Evolutionary conservation across 2,888 invertebrate genomes (phyloP).

Genomic region (Cenopis cana): DNA sequence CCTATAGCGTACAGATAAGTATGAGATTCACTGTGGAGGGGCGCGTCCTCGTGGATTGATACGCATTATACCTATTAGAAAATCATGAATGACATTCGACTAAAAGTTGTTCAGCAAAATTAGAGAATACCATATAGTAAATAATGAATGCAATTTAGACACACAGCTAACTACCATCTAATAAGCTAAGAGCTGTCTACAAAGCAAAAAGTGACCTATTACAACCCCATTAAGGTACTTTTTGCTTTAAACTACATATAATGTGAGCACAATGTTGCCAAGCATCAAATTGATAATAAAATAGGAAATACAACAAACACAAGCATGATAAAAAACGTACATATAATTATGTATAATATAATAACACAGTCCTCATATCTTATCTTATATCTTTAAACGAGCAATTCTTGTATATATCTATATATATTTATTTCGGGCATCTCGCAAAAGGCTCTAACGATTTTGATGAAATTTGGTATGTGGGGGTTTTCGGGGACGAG

Average conservation of each 20-base stretch:
- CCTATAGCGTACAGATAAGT: too few species aligned
- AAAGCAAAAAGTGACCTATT: constrained; percentile 74
- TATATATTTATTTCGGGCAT: too few species aligned
- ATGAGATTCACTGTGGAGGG: too few species aligned
- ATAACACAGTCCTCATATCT: constrained; percentile 47
- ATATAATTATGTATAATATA: constrained; percentile 53
- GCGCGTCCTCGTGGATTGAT: too few species aligned
- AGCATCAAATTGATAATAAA: constrained; percentile 85
- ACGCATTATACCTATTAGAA: background rate
- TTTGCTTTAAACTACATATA: constrained; percentile 71
- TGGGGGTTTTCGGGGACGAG: too few species aligned
- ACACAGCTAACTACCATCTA: constrained; percentile 76
- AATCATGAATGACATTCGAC: constrained; percentile 3
- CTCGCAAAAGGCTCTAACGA: too few species aligned
- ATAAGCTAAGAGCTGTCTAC: constrained; percentile 77
- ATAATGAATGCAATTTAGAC: constrained; percentile 61
- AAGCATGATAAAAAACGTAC: constrained; percentile 72
- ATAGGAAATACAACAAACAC: constrained; percentile 73
- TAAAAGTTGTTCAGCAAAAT: constrained; percentile 41
- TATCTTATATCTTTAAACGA: too few species aligned
- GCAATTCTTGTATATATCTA: too few species aligned
- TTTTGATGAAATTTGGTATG: too few species aligned
- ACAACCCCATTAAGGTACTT: constrained; percentile 62
- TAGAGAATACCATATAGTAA: constrained; percentile 39
- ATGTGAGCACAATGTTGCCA: constrained; percentile 85